Evolutionary conservation across 2,113 vertebrate genomes (phyloP).

Genomic region (Callithrix jacchus): DNA sequence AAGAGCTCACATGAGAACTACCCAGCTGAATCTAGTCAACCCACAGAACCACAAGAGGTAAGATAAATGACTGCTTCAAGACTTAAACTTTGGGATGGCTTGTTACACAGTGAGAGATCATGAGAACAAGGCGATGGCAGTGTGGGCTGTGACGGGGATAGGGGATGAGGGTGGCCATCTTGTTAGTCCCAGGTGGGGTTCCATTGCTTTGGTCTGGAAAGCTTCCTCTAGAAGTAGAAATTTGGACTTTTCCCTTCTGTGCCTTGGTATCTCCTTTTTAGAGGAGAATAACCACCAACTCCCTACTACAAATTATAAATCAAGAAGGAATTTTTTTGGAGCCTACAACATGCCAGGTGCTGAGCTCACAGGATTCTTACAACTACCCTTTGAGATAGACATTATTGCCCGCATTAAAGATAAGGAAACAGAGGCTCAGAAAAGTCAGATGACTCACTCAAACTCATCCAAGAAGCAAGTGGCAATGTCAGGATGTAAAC

Average conservation of each 20-base stretch:
- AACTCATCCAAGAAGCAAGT: not conserved
- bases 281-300: not conserved
- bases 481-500: not conserved
- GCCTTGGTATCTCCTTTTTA: not conserved
- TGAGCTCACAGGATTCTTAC: not conserved
- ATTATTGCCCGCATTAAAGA: not conserved
- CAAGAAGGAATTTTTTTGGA: not conserved
- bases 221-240: not conserved
- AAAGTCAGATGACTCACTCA: not conserved
- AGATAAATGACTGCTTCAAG: not conserved
- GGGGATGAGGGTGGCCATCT: not conserved
- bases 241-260: not conserved
- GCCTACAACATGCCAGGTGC: not conserved
- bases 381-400: not conserved
- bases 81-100: not conserved
- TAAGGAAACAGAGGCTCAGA: not conserved
- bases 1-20: not conserved
- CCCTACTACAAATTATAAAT: not conserved
- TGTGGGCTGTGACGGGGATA: accelerated
- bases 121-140: not conserved
- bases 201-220: not conserved
- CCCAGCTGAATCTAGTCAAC: not conserved
- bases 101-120: not conserved
- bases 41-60: not conserved
- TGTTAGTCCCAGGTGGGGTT: not conserved